A percentile compares a stretch with the other conserved stretches of the same genome.
Conservation (phyloP, 2,888 invertebrate species). For the Ecdyonurus torrentis region DNA sequence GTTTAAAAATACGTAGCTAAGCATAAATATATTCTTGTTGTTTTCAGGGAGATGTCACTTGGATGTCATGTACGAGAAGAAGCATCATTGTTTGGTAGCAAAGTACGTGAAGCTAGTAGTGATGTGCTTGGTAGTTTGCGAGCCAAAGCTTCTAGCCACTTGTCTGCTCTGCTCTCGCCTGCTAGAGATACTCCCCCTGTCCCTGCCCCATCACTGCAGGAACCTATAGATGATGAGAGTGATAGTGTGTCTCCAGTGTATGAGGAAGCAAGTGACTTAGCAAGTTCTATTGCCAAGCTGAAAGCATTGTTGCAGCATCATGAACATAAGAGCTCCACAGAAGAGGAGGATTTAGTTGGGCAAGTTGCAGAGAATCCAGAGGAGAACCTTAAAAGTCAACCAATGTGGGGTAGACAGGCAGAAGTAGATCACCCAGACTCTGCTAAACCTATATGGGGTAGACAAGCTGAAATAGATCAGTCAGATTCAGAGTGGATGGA, state of each 20-base stretch:
- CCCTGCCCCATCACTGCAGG: neutral
- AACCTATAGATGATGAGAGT: conserved; percentile 6
- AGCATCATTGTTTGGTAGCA: neutral
- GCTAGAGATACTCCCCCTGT: neutral
- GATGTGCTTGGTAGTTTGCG: neutral
- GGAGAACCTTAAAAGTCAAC: too few relatives aligned
- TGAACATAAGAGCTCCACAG: neutral
- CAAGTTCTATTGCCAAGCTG: conserved; percentile 52
- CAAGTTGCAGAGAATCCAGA: neutral
- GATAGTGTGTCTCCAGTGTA: conserved; percentile 41
- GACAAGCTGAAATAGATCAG: neutral
- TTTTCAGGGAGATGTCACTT: neutral
- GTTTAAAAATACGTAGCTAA: too few relatives aligned
- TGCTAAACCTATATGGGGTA: neutral
- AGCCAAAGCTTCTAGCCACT: neutral
- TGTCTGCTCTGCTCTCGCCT: neutral
- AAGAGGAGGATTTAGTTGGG: neutral
- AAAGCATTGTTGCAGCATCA: conserved; percentile 40
- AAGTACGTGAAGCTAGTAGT: neutral
- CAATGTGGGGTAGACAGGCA: neutral
- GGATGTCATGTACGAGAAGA: neutral
- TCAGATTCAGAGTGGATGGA: neutral
- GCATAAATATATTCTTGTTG: too few relatives aligned
- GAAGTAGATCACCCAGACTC: neutral
- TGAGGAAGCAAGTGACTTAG: conserved; percentile 54